Evolutionary conservation across 2,888 invertebrate species (phyloP).

Genomic region (Pemphredon lugubris): DNA sequence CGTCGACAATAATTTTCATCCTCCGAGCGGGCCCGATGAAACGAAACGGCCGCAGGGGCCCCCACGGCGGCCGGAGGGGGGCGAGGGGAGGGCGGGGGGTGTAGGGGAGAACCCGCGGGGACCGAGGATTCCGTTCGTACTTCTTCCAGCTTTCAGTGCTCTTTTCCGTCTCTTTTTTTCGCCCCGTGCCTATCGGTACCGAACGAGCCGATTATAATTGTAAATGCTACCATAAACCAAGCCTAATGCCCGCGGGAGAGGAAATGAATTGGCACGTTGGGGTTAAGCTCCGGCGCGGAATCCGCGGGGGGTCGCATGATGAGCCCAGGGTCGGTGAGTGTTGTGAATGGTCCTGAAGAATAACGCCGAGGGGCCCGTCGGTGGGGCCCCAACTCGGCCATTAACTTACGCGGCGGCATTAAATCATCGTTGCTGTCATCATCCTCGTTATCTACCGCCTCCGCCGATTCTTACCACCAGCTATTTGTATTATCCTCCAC

Average conservation of each 20-base stretch:
- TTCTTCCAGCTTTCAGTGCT: constrained; percentile 4
- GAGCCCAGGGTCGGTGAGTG: constrained; percentile 55
- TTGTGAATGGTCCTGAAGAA: constrained; percentile 77
- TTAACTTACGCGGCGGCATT: constrained; percentile 76
- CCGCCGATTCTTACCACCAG: constrained; percentile 66
- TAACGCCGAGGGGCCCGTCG: constrained; percentile 68
- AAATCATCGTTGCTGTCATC: constrained; percentile 80
- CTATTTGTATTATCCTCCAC: constrained; percentile 60
- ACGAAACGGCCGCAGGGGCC: constrained; percentile 20
- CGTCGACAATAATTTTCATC: constrained; percentile 37
- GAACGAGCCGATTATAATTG: constrained; percentile 75
- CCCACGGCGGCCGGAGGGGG: neutral
- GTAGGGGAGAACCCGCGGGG: neutral
- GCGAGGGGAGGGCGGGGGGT: neutral
- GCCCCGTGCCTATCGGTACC: constrained; percentile 46
- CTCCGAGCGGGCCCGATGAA: constrained; percentile 28
- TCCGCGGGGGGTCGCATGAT: constrained; percentile 70
- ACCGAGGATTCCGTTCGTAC: neutral
- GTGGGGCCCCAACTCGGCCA: constrained; percentile 69
- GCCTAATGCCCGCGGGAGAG: constrained; percentile 62
- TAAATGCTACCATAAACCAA: constrained; percentile 78
- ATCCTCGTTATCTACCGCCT: constrained; percentile 79
- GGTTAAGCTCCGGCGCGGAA: constrained; percentile 66
- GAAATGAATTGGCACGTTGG: constrained; percentile 72
- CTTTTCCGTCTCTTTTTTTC: constrained; percentile 17